Conservation (phyloP, 2,113 vertebrate genomes). For the Sander vitreus region DNA sequence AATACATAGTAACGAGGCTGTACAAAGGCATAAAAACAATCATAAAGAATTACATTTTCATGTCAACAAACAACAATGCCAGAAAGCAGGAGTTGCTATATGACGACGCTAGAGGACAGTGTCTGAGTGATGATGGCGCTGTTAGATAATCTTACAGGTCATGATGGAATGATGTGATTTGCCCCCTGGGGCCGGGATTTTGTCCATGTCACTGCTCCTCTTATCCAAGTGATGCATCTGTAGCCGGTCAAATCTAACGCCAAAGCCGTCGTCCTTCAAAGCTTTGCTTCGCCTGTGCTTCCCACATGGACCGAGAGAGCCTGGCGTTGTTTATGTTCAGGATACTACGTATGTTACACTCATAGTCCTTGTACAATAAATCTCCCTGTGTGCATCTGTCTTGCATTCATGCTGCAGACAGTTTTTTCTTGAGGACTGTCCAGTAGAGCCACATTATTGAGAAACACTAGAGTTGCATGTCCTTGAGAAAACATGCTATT, state of each 20-base stretch:
- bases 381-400: neutral
- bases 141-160: conserved; percentile 36
- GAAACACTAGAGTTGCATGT: neutral
- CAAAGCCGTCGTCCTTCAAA: conserved; percentile 24
- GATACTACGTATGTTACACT: neutral
- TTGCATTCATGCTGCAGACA: neutral
- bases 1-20: neutral
- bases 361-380: neutral
- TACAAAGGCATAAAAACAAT: neutral
- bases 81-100: neutral
- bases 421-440: neutral
- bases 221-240: conserved; percentile 35
- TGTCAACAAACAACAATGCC: conserved; percentile 15
- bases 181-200: conserved; percentile 29
- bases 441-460: neutral
- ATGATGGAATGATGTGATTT: conserved; percentile 57
- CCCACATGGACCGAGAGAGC: neutral
- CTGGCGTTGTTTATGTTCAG: conserved; percentile 10
- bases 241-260: neutral
- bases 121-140: conserved; percentile 7
- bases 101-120: conserved; percentile 4
- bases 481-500: neutral
- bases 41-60: neutral
- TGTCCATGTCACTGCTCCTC: conserved; percentile 34
- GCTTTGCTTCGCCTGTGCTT: neutral